These are phyloP conservation scores for Leucoptera coffeella DNA, from an alignment of 2,888 invertebrate genomes.

Conservation along the genomic window DNA sequence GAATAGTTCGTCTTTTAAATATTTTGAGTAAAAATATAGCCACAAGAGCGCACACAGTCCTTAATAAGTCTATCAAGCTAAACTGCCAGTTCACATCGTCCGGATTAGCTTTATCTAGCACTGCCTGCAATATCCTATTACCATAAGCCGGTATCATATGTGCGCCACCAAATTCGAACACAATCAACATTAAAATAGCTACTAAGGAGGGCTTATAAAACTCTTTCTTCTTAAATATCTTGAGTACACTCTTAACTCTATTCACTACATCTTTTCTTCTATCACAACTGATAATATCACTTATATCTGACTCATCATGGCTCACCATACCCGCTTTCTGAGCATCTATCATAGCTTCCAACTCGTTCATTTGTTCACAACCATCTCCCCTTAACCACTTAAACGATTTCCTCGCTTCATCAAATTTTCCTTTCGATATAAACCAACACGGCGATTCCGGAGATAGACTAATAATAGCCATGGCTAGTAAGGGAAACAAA, in stretches of 20 bases:
- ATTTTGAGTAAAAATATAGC: constrained; percentile 1
- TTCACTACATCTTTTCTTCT: constrained; percentile 17
- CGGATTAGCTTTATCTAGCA: constrained; percentile 1
- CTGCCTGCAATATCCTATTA: neutral
- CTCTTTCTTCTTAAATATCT: constrained; percentile 38
- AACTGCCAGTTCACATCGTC: constrained; percentile 1
- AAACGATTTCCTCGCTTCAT: constrained; percentile 54
- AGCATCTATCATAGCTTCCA: constrained; percentile 30
- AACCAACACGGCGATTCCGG: constrained; percentile 67
- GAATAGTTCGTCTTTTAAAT: constrained; percentile 1
- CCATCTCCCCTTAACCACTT: constrained; percentile 54
- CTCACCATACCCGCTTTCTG: constrained; percentile 21
- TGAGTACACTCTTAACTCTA: constrained; percentile 19
- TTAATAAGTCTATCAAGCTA: constrained; percentile 1
- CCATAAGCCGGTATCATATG: constrained; percentile 11
- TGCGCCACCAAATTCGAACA: constrained; percentile 12
- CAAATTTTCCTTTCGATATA: constrained; percentile 49
- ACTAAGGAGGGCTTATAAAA: constrained; percentile 21
- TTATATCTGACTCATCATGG: constrained; percentile 9
- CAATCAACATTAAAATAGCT: constrained; percentile 12
- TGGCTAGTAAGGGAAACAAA: constrained; percentile 36
- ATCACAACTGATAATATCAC: constrained; percentile 13
- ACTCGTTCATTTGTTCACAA: constrained; percentile 28
- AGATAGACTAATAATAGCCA: constrained; percentile 35
- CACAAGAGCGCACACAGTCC: neutral